Base-by-base conservation (phyloP, 2,888 invertebrate genomes). In the Drosophila tanythrix region DNA sequence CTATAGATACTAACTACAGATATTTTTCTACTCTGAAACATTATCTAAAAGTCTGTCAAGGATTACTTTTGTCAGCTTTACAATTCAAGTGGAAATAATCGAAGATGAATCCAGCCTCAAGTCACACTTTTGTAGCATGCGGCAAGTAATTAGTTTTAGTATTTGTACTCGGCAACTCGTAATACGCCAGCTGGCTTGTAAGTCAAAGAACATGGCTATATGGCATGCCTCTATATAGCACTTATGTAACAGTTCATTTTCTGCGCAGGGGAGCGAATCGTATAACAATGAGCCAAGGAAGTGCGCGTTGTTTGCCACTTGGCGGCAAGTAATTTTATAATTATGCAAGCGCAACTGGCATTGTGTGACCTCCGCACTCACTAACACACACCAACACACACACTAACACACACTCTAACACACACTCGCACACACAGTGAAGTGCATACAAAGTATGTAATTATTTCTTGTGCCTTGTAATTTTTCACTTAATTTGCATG, bases 401-500 rank as follows among this genome's bases (percentile, higher is more conserved):
- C 25, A 61, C 50, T 48, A 43, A 63, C 62, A 33, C 25, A 48
- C 50, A 60, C 35, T 40, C 29, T 31, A 31, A 43, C n/a, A 15
- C 61, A 50, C 18, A 57, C 27, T 2, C 33, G n/a, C 43, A 15
- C 18, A 33, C n/a, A 48, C 52, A 40, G 43, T 43, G 25, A 72
- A 76, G 69, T 76, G 72, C 81, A 79, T 79, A 76, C 80, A 79
- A 78, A 80, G 79, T 81, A 66, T 81, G 58, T 69, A 77, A 80
- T 80, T 81, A 80, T 80, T 77, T 77, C 73, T 73, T 71, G 73
- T 80, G 85, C 88, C 80, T 83, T 88, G 88, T 76, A 84, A 83
- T 84, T 83, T 83, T 83, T 88, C 87, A 83, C 83, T 87, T 83
- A 87, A 87, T 87, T 83, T 83, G 82, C 83, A 87, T 83, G 83